Conservation (phyloP, 2,797 vertebrate genomes). For the Onychomys leucogaster region DNA sequence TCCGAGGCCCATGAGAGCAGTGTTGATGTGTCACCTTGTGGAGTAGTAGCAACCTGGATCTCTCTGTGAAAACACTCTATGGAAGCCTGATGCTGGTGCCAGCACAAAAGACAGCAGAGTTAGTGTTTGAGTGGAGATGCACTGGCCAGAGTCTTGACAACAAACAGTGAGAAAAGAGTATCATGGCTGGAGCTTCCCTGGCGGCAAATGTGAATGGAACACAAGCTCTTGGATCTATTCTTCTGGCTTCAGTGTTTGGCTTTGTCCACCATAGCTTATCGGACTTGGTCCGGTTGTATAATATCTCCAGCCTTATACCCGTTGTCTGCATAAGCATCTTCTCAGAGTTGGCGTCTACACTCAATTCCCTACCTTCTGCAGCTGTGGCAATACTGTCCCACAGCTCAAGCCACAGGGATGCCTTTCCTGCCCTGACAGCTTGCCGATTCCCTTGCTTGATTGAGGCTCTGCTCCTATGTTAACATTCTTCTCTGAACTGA, state of each 20-base stretch:
- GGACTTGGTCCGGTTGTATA: not conserved
- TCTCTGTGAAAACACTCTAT: not conserved
- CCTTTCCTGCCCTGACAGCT: not conserved
- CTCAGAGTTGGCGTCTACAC: fast-evolving
- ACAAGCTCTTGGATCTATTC: not conserved
- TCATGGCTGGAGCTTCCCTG: fast-evolving
- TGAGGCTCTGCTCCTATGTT: not conserved
- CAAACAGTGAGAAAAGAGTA: not conserved
- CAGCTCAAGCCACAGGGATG: not conserved
- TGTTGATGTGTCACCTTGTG: fast-evolving
- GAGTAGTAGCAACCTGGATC: not conserved
- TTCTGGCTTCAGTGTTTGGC: not conserved
- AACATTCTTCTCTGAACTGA: not conserved
- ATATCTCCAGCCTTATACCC: not conserved
- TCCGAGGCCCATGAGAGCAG: not conserved
- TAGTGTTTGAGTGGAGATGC: not conserved
- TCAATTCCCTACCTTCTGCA: not conserved
- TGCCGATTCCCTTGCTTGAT: not conserved
- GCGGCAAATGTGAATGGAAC: not conserved
- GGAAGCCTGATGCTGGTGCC: no score
- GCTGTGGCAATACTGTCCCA: not conserved
- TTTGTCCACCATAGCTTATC: not conserved
- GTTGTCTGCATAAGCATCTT: fast-evolving
- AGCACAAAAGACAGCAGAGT: not conserved
- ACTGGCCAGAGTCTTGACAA: not conserved